Base-by-base conservation (phyloP, 1,140 invertebrate genomes). In the Drosophila oshimai region DNA sequence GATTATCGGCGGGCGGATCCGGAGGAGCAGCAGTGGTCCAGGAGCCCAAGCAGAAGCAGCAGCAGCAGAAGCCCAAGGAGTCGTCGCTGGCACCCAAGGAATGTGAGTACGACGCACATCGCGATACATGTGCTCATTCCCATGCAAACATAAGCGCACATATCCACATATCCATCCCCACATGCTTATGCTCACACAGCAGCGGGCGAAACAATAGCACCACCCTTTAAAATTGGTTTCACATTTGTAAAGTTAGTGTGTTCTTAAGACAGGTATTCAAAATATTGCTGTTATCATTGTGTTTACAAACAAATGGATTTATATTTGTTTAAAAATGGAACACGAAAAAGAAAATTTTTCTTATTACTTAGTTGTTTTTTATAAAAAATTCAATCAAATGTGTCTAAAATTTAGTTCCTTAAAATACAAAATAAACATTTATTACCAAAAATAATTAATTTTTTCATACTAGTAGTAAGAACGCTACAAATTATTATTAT, bases 41-140 rank as follows among this genome's bases (percentile, higher is more conserved):
- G 7, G 7, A 18, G 45, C 3, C 24, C 26, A 31, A 47, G 45
- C 24, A 29, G 6, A 20, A 13, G 4, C 3, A 50, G 44, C 26
- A 50, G 12, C 46, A 33, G 28, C 46, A 18, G 4, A 39, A 13
- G 13, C 5, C 22, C 6, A 20, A 18, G 6, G 24, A 61, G 10
- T 20, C 53, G 10, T 20, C 53, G 17, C 17, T 41, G 53, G 6
- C 34, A 12, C 46, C 10, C 28, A 57, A 57, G 33, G 53, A 61
- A 41, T 61, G 57, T 61, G 17, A 61, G 57, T 61, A 60, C 17
- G 10, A 54, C 9, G 17, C 17, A 28, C 34, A 4, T 33, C 17
- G 9, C 22, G 10, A 12, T 58, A 60, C 54, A 61, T 41, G 53
- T 57, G 53, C 53, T 41, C 12, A 61, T 60, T 60, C 18, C 34